Percentiles rank a stretch among this genome's conserved stretches.
These are phyloP conservation scores for Chrysomela aeneicollis DNA, from an alignment of 2,888 invertebrate genomes.

Conservation along the genomic window DNA sequence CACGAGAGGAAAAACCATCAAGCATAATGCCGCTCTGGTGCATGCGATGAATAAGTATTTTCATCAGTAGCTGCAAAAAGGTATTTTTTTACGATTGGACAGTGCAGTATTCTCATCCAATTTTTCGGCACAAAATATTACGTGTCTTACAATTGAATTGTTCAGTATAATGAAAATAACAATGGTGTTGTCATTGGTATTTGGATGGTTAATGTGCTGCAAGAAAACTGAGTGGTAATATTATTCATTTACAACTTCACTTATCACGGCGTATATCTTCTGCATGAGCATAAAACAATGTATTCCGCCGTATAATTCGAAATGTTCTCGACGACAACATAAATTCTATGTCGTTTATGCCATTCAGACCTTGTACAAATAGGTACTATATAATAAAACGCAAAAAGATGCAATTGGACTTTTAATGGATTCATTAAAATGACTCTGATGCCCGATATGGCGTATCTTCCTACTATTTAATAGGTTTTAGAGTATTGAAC, in stretches of 20 bases:
- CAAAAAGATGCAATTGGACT: constrained; percentile 31
- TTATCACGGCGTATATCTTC: constrained; percentile 1
- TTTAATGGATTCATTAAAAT: constrained; percentile 34
- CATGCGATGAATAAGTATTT: too few relatives aligned
- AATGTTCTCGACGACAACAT: constrained; percentile 29
- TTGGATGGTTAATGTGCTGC: background rate
- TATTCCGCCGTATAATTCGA: constrained; percentile 9
- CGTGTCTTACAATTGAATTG: too few relatives aligned
- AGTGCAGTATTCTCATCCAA: too few relatives aligned
- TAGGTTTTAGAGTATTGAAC: constrained; percentile 20
- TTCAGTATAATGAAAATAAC: too few relatives aligned
- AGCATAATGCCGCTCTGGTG: too few relatives aligned
- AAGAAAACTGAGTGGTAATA: background rate
- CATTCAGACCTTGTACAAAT: constrained; percentile 30
- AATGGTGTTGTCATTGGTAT: too few relatives aligned
- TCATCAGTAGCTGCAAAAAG: too few relatives aligned
- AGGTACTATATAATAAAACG: constrained; percentile 31
- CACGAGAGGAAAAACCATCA: too few relatives aligned
- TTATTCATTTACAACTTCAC: background rate
- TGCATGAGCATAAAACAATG: constrained; percentile 7
- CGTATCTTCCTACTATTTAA: constrained; percentile 12
- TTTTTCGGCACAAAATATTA: too few relatives aligned
- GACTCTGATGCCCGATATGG: constrained; percentile 8
- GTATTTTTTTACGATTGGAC: too few relatives aligned
- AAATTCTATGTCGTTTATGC: constrained; percentile 28